Percentiles rank a stretch among this genome's conserved stretches.
Conservation (phyloP, 92 coral and sea anemone genomes). For the Virgularia gustaviana region DNA sequence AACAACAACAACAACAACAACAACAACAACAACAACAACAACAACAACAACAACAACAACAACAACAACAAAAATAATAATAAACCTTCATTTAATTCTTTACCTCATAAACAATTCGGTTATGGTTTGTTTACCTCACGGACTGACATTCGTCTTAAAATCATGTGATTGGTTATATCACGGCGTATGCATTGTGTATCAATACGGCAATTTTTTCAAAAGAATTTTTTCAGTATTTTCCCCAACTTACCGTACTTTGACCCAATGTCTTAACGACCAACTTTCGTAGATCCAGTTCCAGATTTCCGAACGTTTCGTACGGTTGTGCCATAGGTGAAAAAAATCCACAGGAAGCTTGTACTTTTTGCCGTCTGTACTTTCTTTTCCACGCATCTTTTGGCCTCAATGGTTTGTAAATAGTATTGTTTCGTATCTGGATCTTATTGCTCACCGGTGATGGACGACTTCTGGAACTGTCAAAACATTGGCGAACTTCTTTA, state of each 20-base stretch:
- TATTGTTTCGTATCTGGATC: conserved; percentile 77
- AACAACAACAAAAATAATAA: no score
- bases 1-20: no score
- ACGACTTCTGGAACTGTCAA: not conserved
- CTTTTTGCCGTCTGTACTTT: conserved; percentile 65
- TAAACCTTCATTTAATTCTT: no score
- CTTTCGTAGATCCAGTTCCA: conserved; percentile 68
- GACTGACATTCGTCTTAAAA: not conserved
- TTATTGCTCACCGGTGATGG: conserved; percentile 31
- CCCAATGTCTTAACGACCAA: conserved; percentile 71
- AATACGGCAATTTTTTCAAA: not conserved
- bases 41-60: no score
- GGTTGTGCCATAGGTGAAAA: conserved; percentile 84
- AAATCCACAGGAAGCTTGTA: conserved; percentile 70
- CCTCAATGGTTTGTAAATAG: conserved; percentile 66
- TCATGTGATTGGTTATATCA: not conserved
- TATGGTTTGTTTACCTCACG: no score
- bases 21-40: no score
- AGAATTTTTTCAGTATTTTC: not conserved
- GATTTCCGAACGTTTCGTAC: conserved; percentile 72
- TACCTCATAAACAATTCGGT: no score
- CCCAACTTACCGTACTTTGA: conserved; percentile 27
- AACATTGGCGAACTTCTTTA: conserved; percentile 31
- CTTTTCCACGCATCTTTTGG: conserved; percentile 62
- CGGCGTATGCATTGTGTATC: not conserved